Conservation (phyloP, 37 sponge, comb jelly and placozoan species). For the Agelas oroides region DNA sequence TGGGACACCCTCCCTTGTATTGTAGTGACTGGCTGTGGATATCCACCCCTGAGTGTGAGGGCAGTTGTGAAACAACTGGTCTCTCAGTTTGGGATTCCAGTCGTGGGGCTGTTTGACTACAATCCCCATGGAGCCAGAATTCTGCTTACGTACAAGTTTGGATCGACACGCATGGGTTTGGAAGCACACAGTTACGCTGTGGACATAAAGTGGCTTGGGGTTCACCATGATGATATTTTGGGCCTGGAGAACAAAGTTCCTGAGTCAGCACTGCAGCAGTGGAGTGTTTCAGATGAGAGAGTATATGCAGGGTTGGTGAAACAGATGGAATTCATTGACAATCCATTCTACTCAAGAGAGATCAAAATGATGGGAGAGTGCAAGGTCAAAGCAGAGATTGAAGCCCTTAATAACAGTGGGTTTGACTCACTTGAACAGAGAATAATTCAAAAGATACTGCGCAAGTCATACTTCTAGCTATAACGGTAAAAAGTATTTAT, state of each 20-base stretch:
- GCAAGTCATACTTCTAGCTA: slow-evolving; percentile 59
- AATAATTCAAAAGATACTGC: slow-evolving; percentile 71
- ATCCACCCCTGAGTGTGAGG: slow-evolving; percentile 91
- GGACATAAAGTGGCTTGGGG: slow-evolving; percentile 86
- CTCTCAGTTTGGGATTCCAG: slow-evolving; percentile 72
- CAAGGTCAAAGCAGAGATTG: slow-evolving; percentile 86
- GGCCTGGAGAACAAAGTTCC: slow-evolving; percentile 31
- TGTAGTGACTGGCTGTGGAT: slow-evolving; percentile 95
- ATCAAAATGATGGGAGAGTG: slow-evolving; percentile 51
- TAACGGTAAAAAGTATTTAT: background rate
- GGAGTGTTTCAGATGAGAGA: slow-evolving; percentile 65
- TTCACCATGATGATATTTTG: slow-evolving; percentile 81
- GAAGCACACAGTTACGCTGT: slow-evolving; percentile 79
- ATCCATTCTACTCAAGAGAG: slow-evolving; percentile 65
- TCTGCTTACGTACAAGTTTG: slow-evolving; percentile 92
- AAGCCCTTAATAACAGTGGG: slow-evolving; percentile 67
- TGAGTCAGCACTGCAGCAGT: slow-evolving; percentile 63
- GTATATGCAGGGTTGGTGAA: slow-evolving; percentile 35
- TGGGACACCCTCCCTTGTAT: slow-evolving; percentile 94
- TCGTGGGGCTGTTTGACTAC: slow-evolving; percentile 95
- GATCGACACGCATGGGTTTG: slow-evolving; percentile 88
- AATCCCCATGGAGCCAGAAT: slow-evolving; percentile 96
- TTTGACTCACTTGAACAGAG: slow-evolving; percentile 69
- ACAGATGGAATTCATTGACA: slow-evolving; percentile 18
- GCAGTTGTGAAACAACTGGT: slow-evolving; percentile 70